Base-by-base conservation (phyloP, 2,888 invertebrate genomes). In the Drosophila picticornis region DNA sequence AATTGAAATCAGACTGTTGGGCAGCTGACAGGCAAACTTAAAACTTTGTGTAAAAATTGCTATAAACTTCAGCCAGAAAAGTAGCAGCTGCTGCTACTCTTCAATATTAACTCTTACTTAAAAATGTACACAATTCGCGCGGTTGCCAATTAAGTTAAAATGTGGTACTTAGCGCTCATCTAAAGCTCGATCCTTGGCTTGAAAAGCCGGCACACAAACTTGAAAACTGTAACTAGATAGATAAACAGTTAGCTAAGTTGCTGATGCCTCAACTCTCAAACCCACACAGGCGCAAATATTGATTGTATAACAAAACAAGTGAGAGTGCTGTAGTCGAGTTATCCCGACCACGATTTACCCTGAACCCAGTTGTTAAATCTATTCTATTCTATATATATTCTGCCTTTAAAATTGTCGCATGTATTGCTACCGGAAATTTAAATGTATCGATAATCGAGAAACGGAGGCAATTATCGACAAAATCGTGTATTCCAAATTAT, bases 61-160 rank as follows among this genome's bases (percentile, higher is more conserved):
- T 34, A 55, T 50, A 70, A 73, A 67, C 72, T 76, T 61, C 52
- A 82, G 72, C 57, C 43, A 48, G 36, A 22, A 67, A 60, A 77
- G 51, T 69, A 62, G 19, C 36, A 52, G 64, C 63, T 10, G 36
- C 52, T 16, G 55, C 77, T 67, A 61, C 68, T 72, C 72, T 81
- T 80, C 73, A 86, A 89, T 86, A 77, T 86, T 87, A 89, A 86
- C 86, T 89, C 82, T 86, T 86, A 89, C 86, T 86, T 81, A 84
- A 85, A 85, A 85, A 79, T 88, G 88, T 77, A 88, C 85, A 85
- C 86, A 85, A 73, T 57, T 81, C 66, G 76, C 73, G 80, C 72
- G 77, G 77, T 74, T 84, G 77, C 87, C 87, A 87, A 87, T 87
- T 87, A 87, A 89, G 80, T 78, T 81, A 79, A 87, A 87, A 82